phyloP scores from a whole-genome alignment of 2,888 invertebrate genomes.

The Leptinotarsa juncta region DNA sequence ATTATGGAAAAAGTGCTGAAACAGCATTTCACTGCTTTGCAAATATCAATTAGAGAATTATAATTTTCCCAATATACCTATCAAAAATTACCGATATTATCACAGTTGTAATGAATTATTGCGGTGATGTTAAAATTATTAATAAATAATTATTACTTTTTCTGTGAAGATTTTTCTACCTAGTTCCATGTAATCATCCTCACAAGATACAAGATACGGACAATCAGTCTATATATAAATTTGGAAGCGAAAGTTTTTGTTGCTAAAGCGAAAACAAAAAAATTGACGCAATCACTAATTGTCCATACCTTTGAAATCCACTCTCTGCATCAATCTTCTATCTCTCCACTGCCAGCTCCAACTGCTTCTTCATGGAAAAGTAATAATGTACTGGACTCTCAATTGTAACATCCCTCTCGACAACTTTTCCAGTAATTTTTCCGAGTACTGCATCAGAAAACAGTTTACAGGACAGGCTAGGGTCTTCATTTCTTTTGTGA shows the following conservation, averaged over 20 bases:
- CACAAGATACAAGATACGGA: no score
- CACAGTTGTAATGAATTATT: conserved; percentile 13
- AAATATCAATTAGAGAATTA: not conserved
- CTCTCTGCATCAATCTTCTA: not conserved
- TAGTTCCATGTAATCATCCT: not conserved
- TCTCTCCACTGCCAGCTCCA: not conserved
- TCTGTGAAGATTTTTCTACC: not conserved
- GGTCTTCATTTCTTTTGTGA: conserved; percentile 44
- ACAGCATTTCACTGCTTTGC: not conserved
- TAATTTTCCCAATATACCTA: conserved; percentile 15
- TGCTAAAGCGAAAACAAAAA: no score
- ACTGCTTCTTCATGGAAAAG: conserved; percentile 37
- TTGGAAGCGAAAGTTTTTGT: no score
- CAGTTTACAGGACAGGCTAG: conserved; percentile 47
- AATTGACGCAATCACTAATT: not conserved
- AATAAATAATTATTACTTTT: not conserved
- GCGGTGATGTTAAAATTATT: not conserved
- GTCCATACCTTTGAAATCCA: not conserved
- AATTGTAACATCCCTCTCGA: conserved; percentile 31
- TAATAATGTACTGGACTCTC: conserved; percentile 51
- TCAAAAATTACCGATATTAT: conserved; percentile 1
- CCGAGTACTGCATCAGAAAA: conserved; percentile 39
- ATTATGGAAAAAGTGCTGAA: conserved; percentile 6
- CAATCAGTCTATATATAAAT: no score
- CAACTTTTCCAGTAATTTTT: conserved; percentile 18